Evolutionary conservation across 2,797 vertebrate species (phyloP).

Genomic region (Balearica regulorum): DNA sequence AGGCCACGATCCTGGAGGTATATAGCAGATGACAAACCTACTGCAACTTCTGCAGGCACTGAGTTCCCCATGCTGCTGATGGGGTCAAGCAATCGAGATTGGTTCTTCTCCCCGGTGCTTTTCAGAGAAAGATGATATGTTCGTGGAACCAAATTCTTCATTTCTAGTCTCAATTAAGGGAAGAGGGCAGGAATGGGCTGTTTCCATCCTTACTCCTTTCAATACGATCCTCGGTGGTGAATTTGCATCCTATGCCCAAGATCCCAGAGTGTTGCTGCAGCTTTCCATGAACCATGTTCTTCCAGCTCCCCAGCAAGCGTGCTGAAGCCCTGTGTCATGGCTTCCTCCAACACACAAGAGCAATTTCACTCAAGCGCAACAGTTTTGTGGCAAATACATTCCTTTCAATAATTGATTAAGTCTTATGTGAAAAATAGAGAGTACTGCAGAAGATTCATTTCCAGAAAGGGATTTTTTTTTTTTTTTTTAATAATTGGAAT

Average conservation of each 20-base stretch:
- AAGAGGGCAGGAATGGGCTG: background rate
- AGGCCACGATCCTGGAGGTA: background rate
- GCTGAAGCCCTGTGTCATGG: background rate
- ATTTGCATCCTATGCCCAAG: background rate
- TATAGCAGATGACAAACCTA: background rate
- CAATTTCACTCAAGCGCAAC: background rate
- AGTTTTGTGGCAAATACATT: background rate
- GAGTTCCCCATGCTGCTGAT: background rate
- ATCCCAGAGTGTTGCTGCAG: background rate
- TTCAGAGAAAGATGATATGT: background rate
- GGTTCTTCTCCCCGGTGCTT: background rate
- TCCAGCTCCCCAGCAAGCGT: background rate
- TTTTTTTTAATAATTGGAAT: conserved; percentile 13
- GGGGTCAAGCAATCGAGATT: background rate
- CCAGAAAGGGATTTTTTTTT: background rate
- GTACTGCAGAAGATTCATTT: conserved; percentile 29
- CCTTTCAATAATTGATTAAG: conserved; percentile 51
- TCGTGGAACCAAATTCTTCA: background rate
- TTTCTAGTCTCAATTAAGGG: background rate
- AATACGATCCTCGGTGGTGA: rapidly evolving
- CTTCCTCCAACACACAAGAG: background rate
- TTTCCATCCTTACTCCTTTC: background rate
- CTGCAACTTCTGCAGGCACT: background rate
- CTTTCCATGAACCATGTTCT: rapidly evolving
- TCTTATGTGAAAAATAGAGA: conserved; percentile 34